Base-by-base conservation (phyloP, 2,113 vertebrate species). In the Gyps fulvus region DNA sequence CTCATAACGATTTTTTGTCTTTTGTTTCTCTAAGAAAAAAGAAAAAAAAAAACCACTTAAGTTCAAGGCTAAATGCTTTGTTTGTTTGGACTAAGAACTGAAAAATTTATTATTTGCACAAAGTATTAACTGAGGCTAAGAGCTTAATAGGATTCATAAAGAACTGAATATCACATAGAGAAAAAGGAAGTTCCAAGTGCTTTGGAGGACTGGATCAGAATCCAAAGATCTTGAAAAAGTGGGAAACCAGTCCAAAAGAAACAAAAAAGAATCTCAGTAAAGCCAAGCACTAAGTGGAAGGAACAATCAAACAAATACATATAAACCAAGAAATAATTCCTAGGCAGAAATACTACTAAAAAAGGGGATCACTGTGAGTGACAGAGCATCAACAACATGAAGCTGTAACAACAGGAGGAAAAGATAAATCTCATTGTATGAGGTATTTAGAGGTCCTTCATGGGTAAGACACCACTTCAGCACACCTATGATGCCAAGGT, bases 101-200 rank as follows among this genome's bases (percentile, higher is more conserved):
- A 71, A 83, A 94, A 83, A 43, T 2, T 76, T 34, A 43, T 88
- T 97, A 88, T 95, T 96, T 95, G 80, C 50, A 89, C 32, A 81
- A 96, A 62, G 83, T 81, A 95, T 95, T 95, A 95, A 94, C 63
- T 27, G 7, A 47, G 22, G 22, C 16, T 70, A 90, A 85, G n/a
- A 55, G 22, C 42, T 88, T 94, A 94, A 77, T n/a, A 66, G 32
- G 34, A 38, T 65, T 94, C 49, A 62, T 32, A 83, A 54, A 73
- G 55, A 54, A 58, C 1, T 83, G 17, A 77, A 27, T 49, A 87
- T 73, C 67, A 55, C 20, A 31, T 15, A 34, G 10, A 77, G 16
- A 83, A 78, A 77, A 81, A 69, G 27, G 7, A 91, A 82, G 23
- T 78, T 89, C 38, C 26, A 73, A 87, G 45, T 47, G n/a, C 45